Conservation (phyloP, 2,113 vertebrate species). For the Larimichthys polyactis region DNA sequence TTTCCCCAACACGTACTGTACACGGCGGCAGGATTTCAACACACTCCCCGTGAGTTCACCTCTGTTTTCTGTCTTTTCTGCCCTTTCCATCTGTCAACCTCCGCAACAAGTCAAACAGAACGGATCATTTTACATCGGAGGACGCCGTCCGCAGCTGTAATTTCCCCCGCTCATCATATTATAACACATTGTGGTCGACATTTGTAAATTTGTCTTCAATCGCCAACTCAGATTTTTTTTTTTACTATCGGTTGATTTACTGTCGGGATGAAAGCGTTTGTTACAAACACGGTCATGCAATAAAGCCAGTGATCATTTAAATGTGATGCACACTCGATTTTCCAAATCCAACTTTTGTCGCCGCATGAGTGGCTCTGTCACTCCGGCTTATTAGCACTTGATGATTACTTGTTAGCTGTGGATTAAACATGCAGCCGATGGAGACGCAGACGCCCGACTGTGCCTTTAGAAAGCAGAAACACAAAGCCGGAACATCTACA, state of each 20-base stretch:
- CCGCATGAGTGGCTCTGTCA: slow-evolving; percentile 57
- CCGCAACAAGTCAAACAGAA: slow-evolving; percentile 4
- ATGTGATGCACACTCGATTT: slow-evolving; percentile 51
- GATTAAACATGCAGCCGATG: slow-evolving; percentile 53
- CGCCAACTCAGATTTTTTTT: not conserved
- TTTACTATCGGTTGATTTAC: slow-evolving; percentile 40
- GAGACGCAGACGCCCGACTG: not conserved
- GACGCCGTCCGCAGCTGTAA: not conserved
- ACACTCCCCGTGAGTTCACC: not conserved
- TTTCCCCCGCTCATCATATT: slow-evolving; percentile 37
- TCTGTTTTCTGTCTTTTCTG: not conserved
- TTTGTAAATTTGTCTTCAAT: slow-evolving; percentile 17
- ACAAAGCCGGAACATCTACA: slow-evolving; percentile 1
- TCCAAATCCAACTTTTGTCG: slow-evolving; percentile 56
- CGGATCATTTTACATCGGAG: not conserved
- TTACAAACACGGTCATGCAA: slow-evolving; percentile 44
- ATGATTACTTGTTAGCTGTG: slow-evolving; percentile 74
- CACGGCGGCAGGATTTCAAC: not conserved
- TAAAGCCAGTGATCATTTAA: slow-evolving; percentile 63
- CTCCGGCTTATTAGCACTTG: slow-evolving; percentile 63
- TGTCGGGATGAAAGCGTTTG: slow-evolving; percentile 41
- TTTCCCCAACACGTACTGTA: not conserved
- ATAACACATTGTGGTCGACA: not conserved
- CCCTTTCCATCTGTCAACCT: slow-evolving; percentile 5
- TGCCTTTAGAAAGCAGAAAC: slow-evolving; percentile 15